phyloP scores from a whole-genome alignment of 1,140 invertebrate genomes.

The Drosophila truncata region DNA sequence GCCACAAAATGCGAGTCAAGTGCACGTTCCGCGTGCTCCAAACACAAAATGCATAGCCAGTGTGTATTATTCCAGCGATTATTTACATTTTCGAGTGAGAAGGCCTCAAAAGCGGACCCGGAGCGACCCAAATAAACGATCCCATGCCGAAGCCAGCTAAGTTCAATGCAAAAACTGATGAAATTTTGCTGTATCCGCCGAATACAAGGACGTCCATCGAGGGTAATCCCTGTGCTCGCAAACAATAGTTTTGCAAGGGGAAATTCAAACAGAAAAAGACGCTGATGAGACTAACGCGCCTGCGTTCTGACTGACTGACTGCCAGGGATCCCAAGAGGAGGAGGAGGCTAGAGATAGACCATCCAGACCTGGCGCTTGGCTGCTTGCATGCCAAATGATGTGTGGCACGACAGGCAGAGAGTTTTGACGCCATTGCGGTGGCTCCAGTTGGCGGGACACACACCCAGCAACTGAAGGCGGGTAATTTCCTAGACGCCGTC shows the following conservation, averaged over 20 bases:
- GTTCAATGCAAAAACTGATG: conserved; percentile 24
- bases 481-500: conserved; percentile 12
- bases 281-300: conserved; percentile 39
- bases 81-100: conserved; percentile 30
- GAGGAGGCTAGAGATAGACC: not conserved
- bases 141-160: conserved; percentile 8
- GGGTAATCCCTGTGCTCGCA: not conserved
- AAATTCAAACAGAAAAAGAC: conserved; percentile 32
- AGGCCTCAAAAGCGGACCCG: conserved; percentile 10
- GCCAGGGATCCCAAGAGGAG: conserved; percentile 5
- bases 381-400: conserved; percentile 49
- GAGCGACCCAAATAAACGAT: conserved; percentile 17
- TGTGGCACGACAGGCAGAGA: conserved; percentile 54
- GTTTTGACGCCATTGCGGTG: conserved; percentile 60
- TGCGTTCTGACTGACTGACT: conserved; percentile 36
- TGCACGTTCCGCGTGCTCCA: conserved; percentile 35
- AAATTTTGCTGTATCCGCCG: conserved; percentile 9
- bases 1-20: conserved; percentile 28
- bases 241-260: not conserved
- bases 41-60: not conserved
- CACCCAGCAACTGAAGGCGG: conserved; percentile 11
- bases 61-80: conserved; percentile 26
- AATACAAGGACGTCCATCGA: conserved; percentile 8
- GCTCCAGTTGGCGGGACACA: conserved; percentile 34
- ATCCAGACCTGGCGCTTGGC: not conserved